Base-by-base conservation (phyloP, 2,113 vertebrate species). In the Percina caprodes region DNA sequence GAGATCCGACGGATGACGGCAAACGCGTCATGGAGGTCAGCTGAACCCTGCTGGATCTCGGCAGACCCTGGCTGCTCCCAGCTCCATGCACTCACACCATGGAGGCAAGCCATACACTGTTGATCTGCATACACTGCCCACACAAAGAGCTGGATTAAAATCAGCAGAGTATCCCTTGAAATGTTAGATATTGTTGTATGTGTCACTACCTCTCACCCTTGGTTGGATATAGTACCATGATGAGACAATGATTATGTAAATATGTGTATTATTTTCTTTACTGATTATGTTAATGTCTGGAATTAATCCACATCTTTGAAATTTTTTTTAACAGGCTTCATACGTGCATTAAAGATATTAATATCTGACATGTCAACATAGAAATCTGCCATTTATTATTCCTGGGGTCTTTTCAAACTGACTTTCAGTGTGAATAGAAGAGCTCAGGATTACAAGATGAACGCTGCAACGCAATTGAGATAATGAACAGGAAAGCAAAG, bases 401-500 rank as follows among this genome's bases (percentile, higher is more conserved):
- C 69, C 23, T 21, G 75, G 54, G 73, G 33, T 75, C 65, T 74
- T 87, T 81, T 81, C 52, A 67, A 77, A 81, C 52, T 7, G 45
- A 71, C 39, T 66, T 69, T 30, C 51, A 69, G 71, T 69, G 87
- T 86, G 69, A 66, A 61, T 26, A 52, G 55, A 83, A 67, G 72
- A 80, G 42, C 61, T 79, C 19, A 56, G 84, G 88, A 92, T 90
- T 83, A 83, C 82, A 77, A 83, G 68, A 63, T 23, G 73, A 87
- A 66, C 70, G 73, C 70, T 54, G 54, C 70, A 59, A 89, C 77
- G 82, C 81, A 85, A 88, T 82, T 82, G 70, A 58, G 77, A 69
- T 91, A 91, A 91, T 88, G 79, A 92, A 77, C 63, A 82, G 72
- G 71, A 86, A 90, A 65, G 79, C 73, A 90, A 91, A 83, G 86